Conservation (phyloP, 2,113 vertebrate genomes). For the Myanophis thanlyinensis region DNA sequence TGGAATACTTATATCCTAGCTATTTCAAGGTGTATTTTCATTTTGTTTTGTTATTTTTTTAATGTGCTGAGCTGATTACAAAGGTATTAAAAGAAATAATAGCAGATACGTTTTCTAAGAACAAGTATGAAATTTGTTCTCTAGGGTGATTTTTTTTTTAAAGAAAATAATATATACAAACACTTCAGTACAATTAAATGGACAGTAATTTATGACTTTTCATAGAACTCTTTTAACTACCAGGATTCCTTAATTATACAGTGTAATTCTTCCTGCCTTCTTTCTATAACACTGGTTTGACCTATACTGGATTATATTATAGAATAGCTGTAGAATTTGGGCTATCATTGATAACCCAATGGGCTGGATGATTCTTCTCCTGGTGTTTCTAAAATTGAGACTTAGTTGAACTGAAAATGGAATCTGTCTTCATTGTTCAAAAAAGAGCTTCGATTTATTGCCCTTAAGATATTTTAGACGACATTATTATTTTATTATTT, state of each 20-base stretch:
- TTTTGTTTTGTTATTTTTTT: neutral
- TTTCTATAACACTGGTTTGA: neutral
- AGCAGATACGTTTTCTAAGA: neutral
- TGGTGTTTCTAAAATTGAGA: neutral
- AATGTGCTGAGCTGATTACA: neutral
- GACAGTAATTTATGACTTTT: neutral
- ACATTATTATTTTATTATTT: neutral
- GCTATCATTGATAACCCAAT: neutral
- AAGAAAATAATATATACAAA: neutral
- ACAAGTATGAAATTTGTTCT: neutral
- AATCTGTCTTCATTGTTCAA: neutral
- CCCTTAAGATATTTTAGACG: neutral
- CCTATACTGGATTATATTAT: neutral
- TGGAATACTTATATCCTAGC: neutral
- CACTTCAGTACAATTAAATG: neutral
- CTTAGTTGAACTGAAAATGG: neutral
- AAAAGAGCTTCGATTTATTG: neutral
- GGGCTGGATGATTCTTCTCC: neutral
- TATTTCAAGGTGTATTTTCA: neutral
- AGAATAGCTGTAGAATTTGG: neutral
- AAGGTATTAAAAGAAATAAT: neutral
- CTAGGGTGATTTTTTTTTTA: neutral
- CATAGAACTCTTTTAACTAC: neutral
- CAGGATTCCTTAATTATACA: neutral
- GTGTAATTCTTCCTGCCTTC: neutral